A percentile compares a stretch with the other conserved stretches of the same genome.
Evolutionary conservation across 1,140 invertebrate genomes (phyloP).

Genomic region (Trachymyrmex septentrionalis): DNA sequence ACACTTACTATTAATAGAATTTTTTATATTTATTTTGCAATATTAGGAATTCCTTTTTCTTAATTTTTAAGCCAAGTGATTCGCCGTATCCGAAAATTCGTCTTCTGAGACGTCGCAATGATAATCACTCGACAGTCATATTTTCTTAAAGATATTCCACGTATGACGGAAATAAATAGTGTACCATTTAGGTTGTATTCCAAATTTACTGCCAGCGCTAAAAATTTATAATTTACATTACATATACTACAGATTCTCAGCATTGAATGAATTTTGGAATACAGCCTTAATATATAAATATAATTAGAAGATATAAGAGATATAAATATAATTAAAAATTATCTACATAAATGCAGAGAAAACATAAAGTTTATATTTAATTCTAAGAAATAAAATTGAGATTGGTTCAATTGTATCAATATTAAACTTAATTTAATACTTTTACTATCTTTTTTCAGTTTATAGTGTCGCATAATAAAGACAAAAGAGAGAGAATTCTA

Average conservation of each 20-base stretch:
- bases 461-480: not conserved
- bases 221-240: too few relatives aligned
- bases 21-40: conserved; percentile 25
- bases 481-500: not conserved
- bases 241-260: too few relatives aligned
- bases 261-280: too few relatives aligned
- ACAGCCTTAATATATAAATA: too few relatives aligned
- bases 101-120: not conserved
- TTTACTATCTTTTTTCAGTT: not conserved
- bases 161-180: conserved; percentile 3
- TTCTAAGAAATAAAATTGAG: not conserved
- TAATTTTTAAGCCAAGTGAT: conserved; percentile 5
- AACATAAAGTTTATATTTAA: not conserved
- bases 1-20: not conserved
- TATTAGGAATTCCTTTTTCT: not conserved
- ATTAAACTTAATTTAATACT: not conserved
- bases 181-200: not conserved
- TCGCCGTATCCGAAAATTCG: not conserved
- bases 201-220: too few relatives aligned
- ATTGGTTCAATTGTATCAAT: not conserved
- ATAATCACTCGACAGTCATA: conserved; percentile 33
- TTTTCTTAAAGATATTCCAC: not conserved
- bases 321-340: not conserved
- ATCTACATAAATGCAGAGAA: not conserved
- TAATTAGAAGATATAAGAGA: too few relatives aligned